Evolutionary conservation across 1,140 invertebrate genomes (phyloP).

Genomic region (Bombus turneri): DNA sequence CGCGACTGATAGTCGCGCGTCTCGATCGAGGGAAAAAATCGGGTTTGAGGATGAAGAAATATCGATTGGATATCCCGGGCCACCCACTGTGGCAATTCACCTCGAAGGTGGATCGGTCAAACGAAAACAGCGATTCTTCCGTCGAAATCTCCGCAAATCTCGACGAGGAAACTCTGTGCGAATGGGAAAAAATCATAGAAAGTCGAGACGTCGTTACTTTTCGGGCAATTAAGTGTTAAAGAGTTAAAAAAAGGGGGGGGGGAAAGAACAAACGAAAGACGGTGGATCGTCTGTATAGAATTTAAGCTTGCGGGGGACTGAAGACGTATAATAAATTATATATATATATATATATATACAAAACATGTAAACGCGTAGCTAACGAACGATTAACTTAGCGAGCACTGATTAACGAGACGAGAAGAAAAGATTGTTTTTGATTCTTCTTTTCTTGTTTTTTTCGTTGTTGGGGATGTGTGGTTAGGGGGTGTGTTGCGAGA

Average conservation of each 20-base stretch:
- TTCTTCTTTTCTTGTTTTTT: neutral
- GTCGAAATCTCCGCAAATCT: neutral
- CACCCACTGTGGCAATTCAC: constrained; percentile 61
- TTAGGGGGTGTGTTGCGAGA: neutral
- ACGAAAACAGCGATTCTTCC: neutral
- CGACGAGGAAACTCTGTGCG: no score
- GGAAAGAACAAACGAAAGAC: no score
- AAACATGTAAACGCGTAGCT: neutral
- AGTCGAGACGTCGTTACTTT: constrained; percentile 16
- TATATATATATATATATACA: neutral
- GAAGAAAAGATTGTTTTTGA: neutral
- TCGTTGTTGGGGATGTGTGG: neutral
- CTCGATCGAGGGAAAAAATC: neutral
- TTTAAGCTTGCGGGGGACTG: constrained; percentile 46
- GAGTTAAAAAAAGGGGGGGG: neutral
- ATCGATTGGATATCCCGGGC: constrained; percentile 65
- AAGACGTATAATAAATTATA: constrained; percentile 9
- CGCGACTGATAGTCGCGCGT: constrained; percentile 14
- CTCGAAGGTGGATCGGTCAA: neutral
- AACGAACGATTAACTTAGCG: neutral
- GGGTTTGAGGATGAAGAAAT: neutral
- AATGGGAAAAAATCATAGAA: neutral
- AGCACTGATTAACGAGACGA: neutral
- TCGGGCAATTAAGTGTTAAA: neutral
- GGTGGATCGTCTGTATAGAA: constrained; percentile 10